Evolutionary conservation across 2,797 vertebrate species (phyloP).

Genomic region (Phaenicophaeus curvirostris): DNA sequence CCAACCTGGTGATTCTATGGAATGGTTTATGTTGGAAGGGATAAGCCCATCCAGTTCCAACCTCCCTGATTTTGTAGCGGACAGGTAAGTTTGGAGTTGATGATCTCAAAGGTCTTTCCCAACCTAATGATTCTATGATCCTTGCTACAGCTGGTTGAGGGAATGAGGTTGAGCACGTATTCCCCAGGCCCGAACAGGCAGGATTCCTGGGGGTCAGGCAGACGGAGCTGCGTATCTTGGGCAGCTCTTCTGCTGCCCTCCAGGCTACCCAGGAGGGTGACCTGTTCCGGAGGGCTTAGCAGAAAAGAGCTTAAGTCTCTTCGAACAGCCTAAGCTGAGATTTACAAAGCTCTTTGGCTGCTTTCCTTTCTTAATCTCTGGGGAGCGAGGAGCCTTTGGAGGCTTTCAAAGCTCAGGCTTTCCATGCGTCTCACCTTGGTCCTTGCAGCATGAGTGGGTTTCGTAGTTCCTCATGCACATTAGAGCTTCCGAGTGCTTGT

Average conservation of each 20-base stretch:
- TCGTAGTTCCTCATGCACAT: background rate
- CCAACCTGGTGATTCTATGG: too few species aligned
- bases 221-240: background rate
- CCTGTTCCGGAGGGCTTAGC: background rate
- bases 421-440: background rate
- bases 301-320: background rate
- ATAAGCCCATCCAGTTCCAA: too few species aligned
- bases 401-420: background rate
- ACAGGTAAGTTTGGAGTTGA: too few species aligned
- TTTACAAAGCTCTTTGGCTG: background rate
- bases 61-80: too few species aligned
- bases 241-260: background rate
- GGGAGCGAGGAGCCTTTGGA: background rate
- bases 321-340: background rate
- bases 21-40: too few species aligned
- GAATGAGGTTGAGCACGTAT: fast-evolving
- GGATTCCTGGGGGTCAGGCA: background rate
- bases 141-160: background rate
- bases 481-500: background rate
- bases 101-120: too few species aligned
- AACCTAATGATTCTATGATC: background rate
- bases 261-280: background rate
- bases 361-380: background rate
- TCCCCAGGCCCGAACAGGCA: fast-evolving
- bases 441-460: background rate